These are phyloP conservation scores for Syritta pipiens DNA, from an alignment of 2,888 invertebrate genomes.

Conservation along the genomic window DNA sequence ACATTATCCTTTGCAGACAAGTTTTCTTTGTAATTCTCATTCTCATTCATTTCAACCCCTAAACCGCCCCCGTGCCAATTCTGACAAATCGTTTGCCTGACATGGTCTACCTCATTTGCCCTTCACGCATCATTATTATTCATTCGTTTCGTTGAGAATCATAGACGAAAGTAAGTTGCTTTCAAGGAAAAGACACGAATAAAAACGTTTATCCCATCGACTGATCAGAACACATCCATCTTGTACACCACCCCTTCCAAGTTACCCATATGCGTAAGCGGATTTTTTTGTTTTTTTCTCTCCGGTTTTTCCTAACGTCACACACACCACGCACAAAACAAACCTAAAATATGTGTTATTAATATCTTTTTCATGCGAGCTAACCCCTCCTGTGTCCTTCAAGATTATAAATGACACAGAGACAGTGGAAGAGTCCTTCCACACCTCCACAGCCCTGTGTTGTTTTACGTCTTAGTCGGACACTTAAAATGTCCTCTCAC, in stretches of 20 bases:
- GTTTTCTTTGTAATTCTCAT: too few species aligned
- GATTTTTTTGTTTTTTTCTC: too few species aligned
- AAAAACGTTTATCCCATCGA: not conserved
- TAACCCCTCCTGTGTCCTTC: slow-evolving; percentile 2
- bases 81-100: not conserved
- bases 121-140: slow-evolving; percentile 3
- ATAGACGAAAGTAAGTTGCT: not conserved
- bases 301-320: not conserved
- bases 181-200: not conserved
- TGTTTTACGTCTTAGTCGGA: not conserved
- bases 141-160: not conserved
- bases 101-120: not conserved
- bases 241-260: too few species aligned
- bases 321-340: not conserved
- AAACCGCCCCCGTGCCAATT: too few species aligned
- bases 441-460: not conserved
- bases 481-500: not conserved
- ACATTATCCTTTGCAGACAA: too few species aligned
- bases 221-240: not conserved
- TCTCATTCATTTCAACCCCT: too few species aligned
- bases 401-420: slow-evolving; percentile 22
- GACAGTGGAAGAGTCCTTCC: not conserved
- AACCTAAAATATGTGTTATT: slow-evolving; percentile 17
- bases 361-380: slow-evolving; percentile 1
- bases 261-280: slow-evolving; percentile 15